phyloP scores from a whole-genome alignment of 2,888 invertebrate genomes.

The Panorpa germanica region DNA sequence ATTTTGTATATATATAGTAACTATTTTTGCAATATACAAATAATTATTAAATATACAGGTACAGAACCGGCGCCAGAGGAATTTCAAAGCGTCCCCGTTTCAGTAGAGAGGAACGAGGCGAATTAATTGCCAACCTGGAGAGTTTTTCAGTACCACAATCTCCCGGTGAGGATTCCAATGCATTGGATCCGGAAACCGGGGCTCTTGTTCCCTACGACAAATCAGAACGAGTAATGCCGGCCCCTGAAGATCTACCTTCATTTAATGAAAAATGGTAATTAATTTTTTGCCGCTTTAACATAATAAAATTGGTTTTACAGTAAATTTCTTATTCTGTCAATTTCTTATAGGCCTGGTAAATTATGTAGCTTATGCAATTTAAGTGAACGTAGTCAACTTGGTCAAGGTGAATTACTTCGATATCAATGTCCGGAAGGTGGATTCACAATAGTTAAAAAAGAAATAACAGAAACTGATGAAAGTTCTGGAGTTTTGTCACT shows the following conservation, averaged over 20 bases:
- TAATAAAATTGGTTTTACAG: background rate
- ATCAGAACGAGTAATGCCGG: too few species aligned
- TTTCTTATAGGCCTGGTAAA: conserved; percentile 54
- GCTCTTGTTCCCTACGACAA: too few species aligned
- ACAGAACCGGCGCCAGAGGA: conserved; percentile 11
- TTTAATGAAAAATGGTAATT: conserved; percentile 61
- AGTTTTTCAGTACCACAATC: conserved; percentile 8
- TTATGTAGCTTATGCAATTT: conserved; percentile 80
- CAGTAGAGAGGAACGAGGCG: conserved; percentile 11
- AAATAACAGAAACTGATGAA: too few species aligned
- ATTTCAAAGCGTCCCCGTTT: conserved; percentile 13
- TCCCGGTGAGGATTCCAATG: conserved; percentile 7
- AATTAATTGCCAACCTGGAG: conserved; percentile 5
- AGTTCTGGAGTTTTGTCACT: too few species aligned
- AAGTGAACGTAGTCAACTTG: conserved; percentile 78
- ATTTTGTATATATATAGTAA: too few species aligned
- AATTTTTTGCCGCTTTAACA: conserved; percentile 2
- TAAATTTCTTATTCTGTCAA: conserved; percentile 6
- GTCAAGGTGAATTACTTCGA: conserved; percentile 76
- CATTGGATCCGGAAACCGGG: conserved; percentile 2
- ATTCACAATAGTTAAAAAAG: too few species aligned
- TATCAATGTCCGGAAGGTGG: conserved; percentile 19
- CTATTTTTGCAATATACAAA: conserved; percentile 17
- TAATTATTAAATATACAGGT: conserved; percentile 24
- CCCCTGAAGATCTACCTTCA: conserved; percentile 60